These are phyloP conservation scores for Falco cherrug DNA, from an alignment of 2,797 vertebrate species.

Conservation along the genomic window DNA sequence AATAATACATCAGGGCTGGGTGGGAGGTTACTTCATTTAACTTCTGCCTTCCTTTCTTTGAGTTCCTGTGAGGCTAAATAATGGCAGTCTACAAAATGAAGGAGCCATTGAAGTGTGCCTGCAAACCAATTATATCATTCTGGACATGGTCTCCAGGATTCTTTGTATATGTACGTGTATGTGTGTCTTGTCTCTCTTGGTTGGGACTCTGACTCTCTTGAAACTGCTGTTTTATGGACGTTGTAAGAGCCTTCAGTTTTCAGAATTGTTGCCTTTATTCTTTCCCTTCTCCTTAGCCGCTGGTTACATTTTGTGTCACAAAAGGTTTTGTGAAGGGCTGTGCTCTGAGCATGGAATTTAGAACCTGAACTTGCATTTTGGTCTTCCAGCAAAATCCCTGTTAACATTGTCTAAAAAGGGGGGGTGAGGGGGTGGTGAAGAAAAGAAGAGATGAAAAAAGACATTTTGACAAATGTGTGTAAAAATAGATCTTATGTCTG, in stretches of 20 bases:
- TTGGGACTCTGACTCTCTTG: conserved; percentile 12
- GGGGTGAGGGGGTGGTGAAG: no score
- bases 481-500: background rate
- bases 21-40: conserved; percentile 68
- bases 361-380: conserved; percentile 22
- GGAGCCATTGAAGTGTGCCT: conserved; percentile 44
- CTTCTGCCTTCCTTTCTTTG: conserved; percentile 59
- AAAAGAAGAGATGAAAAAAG: background rate
- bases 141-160: background rate
- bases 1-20: conserved; percentile 35
- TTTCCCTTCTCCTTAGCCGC: background rate
- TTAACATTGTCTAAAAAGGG: background rate
- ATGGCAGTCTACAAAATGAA: conserved; percentile 29
- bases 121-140: conserved; percentile 3
- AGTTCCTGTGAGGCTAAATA: conserved; percentile 60
- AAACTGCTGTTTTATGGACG: conserved; percentile 29
- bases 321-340: conserved; percentile 28
- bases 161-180: background rate
- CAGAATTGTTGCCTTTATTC: conserved; percentile 28
- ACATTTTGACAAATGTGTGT: background rate
- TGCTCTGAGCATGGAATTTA: background rate
- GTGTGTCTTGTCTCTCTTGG: background rate
- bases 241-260: conserved; percentile 19
- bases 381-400: background rate
- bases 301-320: background rate